These are phyloP conservation scores for Agonopterix subpropinquella DNA, from an alignment of 2,888 invertebrate species.

Conservation along the genomic window DNA sequence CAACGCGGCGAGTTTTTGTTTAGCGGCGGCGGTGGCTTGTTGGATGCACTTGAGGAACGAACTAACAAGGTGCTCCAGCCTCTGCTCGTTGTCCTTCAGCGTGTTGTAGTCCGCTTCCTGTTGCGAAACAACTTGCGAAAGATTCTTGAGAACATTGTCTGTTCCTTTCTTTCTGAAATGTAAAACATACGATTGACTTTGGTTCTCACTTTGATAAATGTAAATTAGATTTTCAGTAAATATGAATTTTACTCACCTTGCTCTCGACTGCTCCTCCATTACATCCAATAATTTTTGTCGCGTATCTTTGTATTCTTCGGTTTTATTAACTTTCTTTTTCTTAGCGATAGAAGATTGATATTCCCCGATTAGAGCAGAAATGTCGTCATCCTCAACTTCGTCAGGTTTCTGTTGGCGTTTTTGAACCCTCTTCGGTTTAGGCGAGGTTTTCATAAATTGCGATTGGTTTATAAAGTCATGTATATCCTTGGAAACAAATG, in stretches of 20 bases:
- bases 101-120: slow-evolving; percentile 5
- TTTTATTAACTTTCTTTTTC: slow-evolving; percentile 1
- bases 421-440: slow-evolving; percentile 3
- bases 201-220: not conserved
- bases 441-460: slow-evolving; percentile 5
- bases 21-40: slow-evolving; percentile 3
- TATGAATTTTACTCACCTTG: slow-evolving; percentile 3
- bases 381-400: slow-evolving; percentile 1
- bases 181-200: not conserved
- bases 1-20: slow-evolving; percentile 3
- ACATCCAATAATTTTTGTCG: slow-evolving; percentile 7
- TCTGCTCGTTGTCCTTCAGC: slow-evolving; percentile 7
- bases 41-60: slow-evolving; percentile 6
- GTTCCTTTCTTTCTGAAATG: slow-evolving; percentile 3
- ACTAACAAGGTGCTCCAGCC: slow-evolving; percentile 3
- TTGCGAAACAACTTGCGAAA: slow-evolving; percentile 4
- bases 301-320: slow-evolving; percentile 1
- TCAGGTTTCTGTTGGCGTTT: slow-evolving; percentile 2
- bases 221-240: not conserved
- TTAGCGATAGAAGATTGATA: not conserved
- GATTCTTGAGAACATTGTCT: not conserved
- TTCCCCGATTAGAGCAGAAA: not conserved
- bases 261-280: slow-evolving; percentile 2
- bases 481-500: slow-evolving; percentile 5
- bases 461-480: slow-evolving; percentile 7